These are phyloP conservation scores for Ophion slaviceki DNA, from an alignment of 2,888 invertebrate genomes.

Conservation along the genomic window DNA sequence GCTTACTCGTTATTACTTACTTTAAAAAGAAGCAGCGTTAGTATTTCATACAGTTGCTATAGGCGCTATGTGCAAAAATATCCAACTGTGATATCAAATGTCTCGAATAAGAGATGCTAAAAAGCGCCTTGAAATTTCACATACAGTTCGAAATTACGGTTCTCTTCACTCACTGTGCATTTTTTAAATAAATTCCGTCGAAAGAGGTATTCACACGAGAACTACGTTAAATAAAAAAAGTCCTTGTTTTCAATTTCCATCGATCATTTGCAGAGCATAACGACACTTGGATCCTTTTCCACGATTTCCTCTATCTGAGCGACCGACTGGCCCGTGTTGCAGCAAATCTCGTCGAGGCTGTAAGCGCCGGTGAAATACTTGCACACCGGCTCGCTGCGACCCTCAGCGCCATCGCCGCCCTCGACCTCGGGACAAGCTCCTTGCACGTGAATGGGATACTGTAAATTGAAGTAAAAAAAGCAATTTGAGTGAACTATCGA, in stretches of 20 bases:
- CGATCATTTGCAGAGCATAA: constrained; percentile 90
- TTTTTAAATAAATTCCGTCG: too few relatives aligned
- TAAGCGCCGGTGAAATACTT: constrained; percentile 91
- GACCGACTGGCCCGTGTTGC: constrained; percentile 90
- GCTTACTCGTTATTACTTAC: too few relatives aligned
- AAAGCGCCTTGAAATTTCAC: too few relatives aligned
- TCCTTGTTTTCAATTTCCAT: neutral
- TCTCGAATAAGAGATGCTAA: too few relatives aligned
- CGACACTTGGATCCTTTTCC: constrained; percentile 92
- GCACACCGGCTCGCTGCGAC: constrained; percentile 83
- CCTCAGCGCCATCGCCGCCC: constrained; percentile 74
- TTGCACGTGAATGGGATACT: constrained; percentile 81
- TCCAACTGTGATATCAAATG: too few relatives aligned
- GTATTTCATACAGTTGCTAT: too few relatives aligned
- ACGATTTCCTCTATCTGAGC: constrained; percentile 92
- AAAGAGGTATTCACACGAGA: too few relatives aligned
- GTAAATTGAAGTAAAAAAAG: neutral
- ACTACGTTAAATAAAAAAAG: too few relatives aligned
- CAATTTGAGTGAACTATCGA: neutral
- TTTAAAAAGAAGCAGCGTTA: too few relatives aligned
- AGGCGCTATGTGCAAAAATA: too few relatives aligned
- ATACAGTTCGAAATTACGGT: too few relatives aligned
- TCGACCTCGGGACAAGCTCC: constrained; percentile 64
- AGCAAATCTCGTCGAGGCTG: constrained; percentile 96
- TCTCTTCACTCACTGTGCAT: too few relatives aligned